Evolutionary conservation across 2,797 vertebrate species (phyloP), one percentile per base, ranked within the genome.

Genomic region (Myripristis jacobus): DNA sequence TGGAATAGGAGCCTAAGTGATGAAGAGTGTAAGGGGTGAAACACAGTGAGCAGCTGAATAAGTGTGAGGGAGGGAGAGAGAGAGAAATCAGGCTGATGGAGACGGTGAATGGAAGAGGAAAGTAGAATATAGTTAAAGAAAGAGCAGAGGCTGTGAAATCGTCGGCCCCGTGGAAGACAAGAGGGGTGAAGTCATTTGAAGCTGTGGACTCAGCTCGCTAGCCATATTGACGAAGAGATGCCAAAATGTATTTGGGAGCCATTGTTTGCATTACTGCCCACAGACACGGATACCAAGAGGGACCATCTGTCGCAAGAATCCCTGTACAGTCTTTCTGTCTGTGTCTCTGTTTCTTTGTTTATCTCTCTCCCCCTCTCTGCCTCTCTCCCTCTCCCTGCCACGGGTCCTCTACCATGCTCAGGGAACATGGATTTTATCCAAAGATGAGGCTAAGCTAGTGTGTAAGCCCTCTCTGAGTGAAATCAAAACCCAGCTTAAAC

Each of bases 361-460:
- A 16, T 52, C 9, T 8, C 12, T 18, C 44, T 47, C 0, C 36
- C 27, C 27, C 29, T 29, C 36, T 44, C n/a, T 44, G 18, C 21
- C 34, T 65, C 73, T 71, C 73, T 75, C 62, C 71, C 73, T 70
- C 44, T 62, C 11, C 12, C 76, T 77, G 75, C 81, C 77, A 73
- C 22, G 66, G 76, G 80, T 81, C 76, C 67, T 81, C 69, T 64
- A 47, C 79, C 62, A 70, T 80, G 74, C 70, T 71, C 83, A 67
- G 71, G 82, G 82, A 82, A 73, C 78, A 79, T 85, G 89, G 87
- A 84, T 76, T 72, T 70, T 67, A 81, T 87, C 85, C 88, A 88
- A 66, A 87, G 81, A 87, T 73, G 89, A 87, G 80, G 75, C 89
- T 89, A 88, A 91, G 86, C 90, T 86, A 83, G 81, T 88, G 85